A percentile compares a stretch with the other conserved stretches of the same genome.
Evolutionary conservation across 2,797 vertebrate genomes (phyloP).

Genomic region (Chelidonichthys spinosus): DNA sequence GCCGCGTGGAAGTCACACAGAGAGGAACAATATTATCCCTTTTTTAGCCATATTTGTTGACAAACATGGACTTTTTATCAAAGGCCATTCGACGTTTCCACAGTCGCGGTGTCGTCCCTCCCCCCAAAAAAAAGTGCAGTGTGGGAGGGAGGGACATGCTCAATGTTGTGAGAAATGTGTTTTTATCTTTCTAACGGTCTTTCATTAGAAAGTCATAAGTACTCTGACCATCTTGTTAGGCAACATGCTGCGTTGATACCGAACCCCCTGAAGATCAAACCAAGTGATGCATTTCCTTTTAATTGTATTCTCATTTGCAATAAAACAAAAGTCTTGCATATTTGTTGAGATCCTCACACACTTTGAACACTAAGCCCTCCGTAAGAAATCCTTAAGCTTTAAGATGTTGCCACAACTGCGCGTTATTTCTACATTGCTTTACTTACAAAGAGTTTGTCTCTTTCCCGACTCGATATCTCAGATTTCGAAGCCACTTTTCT

Average conservation of each 20-base stretch:
- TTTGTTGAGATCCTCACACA: slow-evolving; percentile 23
- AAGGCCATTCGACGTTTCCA: slow-evolving; percentile 24
- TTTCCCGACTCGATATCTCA: slow-evolving; percentile 1
- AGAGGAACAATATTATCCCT: slow-evolving; percentile 9
- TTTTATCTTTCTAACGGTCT: slow-evolving; percentile 41
- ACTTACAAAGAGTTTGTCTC: background rate
- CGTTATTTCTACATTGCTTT: slow-evolving; percentile 42
- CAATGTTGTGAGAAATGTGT: slow-evolving; percentile 3
- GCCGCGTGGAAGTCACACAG: slow-evolving; percentile 33
- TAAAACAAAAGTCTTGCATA: slow-evolving; percentile 18
- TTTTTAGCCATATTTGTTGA: slow-evolving; percentile 21
- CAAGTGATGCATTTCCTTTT: slow-evolving; percentile 50
- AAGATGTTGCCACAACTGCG: slow-evolving; percentile 33
- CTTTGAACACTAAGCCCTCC: slow-evolving; percentile 30
- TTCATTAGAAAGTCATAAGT: slow-evolving; percentile 52
- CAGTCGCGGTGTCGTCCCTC: slow-evolving; percentile 30
- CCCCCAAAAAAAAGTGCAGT: slow-evolving; percentile 24
- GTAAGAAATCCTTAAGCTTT: slow-evolving; percentile 35
- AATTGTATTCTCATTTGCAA: slow-evolving; percentile 62
- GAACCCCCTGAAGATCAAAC: slow-evolving; percentile 42
- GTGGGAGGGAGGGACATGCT: slow-evolving; percentile 25
- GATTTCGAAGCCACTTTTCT: background rate
- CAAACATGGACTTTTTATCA: slow-evolving; percentile 14
- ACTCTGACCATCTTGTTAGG: slow-evolving; percentile 40
- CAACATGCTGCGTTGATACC: slow-evolving; percentile 22